Conservation (phyloP, 2,113 vertebrate species). For the Psammodynastes pulverulentus region DNA sequence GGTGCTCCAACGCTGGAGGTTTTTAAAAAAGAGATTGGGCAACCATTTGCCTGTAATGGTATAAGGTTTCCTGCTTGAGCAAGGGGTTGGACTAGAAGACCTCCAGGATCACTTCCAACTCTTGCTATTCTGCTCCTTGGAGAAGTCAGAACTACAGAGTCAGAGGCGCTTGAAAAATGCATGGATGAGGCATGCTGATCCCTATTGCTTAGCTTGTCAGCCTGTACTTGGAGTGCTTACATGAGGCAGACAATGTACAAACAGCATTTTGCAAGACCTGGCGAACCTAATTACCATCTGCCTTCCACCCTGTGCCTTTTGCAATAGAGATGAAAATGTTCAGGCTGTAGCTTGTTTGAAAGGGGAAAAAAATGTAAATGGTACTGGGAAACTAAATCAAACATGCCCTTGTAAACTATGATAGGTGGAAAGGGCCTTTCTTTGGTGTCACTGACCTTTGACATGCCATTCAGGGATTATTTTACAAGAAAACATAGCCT, state of each 20-base stretch:
- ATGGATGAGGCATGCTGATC: neutral
- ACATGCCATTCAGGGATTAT: neutral
- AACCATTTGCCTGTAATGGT: neutral
- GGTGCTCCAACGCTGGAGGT: neutral
- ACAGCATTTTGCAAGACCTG: slow-evolving; percentile 3
- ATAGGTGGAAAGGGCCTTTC: neutral
- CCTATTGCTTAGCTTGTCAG: neutral
- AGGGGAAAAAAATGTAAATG: neutral
- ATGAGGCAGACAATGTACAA: neutral
- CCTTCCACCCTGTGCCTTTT: neutral
- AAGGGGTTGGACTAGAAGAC: neutral
- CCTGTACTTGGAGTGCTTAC: neutral
- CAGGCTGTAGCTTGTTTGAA: neutral
- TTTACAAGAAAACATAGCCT: neutral
- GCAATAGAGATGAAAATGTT: neutral
- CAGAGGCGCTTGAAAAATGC: neutral
- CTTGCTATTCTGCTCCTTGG: neutral
- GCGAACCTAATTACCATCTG: neutral
- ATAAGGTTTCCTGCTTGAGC: neutral
- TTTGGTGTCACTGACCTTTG: neutral
- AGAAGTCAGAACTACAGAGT: neutral
- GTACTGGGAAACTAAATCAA: neutral
- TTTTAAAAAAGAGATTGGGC: neutral
- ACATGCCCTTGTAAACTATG: neutral
- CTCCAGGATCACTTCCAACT: neutral